Evolutionary conservation across 1,140 invertebrate species (phyloP), one percentile per base, ranked within the genome.

Genomic region (Globodera ellingtonae): DNA sequence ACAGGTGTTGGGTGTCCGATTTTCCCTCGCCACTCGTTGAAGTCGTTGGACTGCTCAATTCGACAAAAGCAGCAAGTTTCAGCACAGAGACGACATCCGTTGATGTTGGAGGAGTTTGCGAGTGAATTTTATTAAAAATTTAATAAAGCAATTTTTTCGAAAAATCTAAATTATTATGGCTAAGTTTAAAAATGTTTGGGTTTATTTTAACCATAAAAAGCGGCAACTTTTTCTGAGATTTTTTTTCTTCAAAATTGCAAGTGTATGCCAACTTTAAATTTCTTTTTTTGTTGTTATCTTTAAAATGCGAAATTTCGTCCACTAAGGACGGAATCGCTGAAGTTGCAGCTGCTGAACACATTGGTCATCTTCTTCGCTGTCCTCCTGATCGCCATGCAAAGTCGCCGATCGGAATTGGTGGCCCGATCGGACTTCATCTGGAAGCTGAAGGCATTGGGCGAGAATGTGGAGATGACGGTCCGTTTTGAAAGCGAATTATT

Each of bases 381-480:
- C 24, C 65, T 83, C 10, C 72, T 88, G 48, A 81, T 89, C 66
- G 81, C 83, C 1, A 85, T 89, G 46, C 89, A 89, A 79, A 89
- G 86, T 62, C 85, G 89, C 72, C 81, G 87, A 15, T 82, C 82
- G 18, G 87, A 89, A 77, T 78, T 89, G 66, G 84, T 89, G 70
- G 86, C 82, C 5, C 70, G 87, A 65, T 89, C 83, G 65, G 87
- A 89, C 78, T 89, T 89, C 70, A 89, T 89, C 72, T 89, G 87
- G 87, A 89, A 89, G 62, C 84, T 87, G 69, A 62, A 88, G 88
- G 87, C 88, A n/a, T 56, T 89, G 7, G 79, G 87, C 70, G 87
- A 89, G 73, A 88, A 89, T 52, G 83, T 81, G 21, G 89, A 89
- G 74, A 89, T 89, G 86, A 62, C 10, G 18, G 56, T 62, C 10